Conservation (phyloP, 2,888 invertebrate species). For the Drosophila ustulata region DNA sequence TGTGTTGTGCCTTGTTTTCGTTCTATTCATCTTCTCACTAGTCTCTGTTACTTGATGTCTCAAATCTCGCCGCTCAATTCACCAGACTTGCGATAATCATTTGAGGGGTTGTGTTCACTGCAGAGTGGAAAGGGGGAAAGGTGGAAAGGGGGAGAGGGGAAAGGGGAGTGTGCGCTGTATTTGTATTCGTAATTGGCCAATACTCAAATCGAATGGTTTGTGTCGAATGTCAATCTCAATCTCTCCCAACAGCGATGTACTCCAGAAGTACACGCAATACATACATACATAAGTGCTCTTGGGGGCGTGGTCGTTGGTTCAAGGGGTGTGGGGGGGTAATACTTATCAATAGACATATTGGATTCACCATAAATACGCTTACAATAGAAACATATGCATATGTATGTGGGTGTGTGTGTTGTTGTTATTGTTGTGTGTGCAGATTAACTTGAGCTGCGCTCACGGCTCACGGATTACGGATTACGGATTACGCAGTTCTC, state of each 20-base stretch:
- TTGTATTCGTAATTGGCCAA: conserved; percentile 25
- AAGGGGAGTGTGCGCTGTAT: conserved; percentile 3
- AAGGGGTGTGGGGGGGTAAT: not conserved
- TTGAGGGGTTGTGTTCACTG: too few species aligned
- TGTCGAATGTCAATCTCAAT: conserved; percentile 3
- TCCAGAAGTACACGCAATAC: not conserved
- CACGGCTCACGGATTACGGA: too few species aligned
- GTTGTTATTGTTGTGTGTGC: conserved; percentile 28
- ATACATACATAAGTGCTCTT: not conserved
- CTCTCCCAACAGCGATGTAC: not conserved
- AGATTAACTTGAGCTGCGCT: conserved; percentile 28
- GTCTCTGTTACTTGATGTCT: not conserved
- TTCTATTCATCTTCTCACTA: not conserved
- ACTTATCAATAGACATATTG: not conserved
- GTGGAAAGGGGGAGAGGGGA: not conserved
- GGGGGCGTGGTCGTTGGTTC: not conserved
- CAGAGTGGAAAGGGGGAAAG: too few species aligned
- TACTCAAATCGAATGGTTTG: not conserved
- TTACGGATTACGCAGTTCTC: not conserved
- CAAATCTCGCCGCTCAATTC: not conserved
- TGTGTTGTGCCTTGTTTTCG: conserved; percentile 31
- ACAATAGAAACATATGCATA: not conserved
- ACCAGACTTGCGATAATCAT: too few species aligned
- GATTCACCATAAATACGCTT: not conserved
- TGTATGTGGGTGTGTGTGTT: not conserved